Base-by-base conservation (phyloP, 2,113 vertebrate genomes). In the Ondatra zibethicus region DNA sequence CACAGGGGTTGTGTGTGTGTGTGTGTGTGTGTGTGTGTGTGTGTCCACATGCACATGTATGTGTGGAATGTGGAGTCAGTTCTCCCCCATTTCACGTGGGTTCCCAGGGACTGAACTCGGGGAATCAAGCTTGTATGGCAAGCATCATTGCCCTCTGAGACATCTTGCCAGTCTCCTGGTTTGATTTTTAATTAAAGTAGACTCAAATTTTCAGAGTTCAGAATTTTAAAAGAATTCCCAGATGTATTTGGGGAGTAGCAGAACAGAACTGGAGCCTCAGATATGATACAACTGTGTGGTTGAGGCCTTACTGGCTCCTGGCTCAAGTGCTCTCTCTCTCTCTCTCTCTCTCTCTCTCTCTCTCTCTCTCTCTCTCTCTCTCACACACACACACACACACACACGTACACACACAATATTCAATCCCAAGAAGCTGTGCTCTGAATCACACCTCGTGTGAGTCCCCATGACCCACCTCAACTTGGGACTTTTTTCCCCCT, bases 101-200 rank as follows among this genome's bases (percentile, higher is more conserved):
- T 36, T 66, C 29, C 84, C 39, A 31, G 61, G 29, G 84, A 66
- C 47, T 33, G 42, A 86, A 86, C 63, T 47, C 17, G 7, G 63
- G 42, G 47, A 9, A 6, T 47, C 63, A 47, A 16, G 42, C 42
- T 47, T 23, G 65, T 52, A 25, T 10, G 25, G 55, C 23, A 61
- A 82, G 55, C 55, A 61, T 23, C 23, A 29, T 27, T 61, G 45
- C 39, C 58, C 58, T 65, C 61, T 33, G 61, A 68, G 42, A 66
- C 63, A 66, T 47, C 10, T 86, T 47, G 29, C 29, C 84, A 86
- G 31, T 47, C 39, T n/a, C 63, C 29, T 50, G 52, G 77, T 80
- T 78, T 90, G 88, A 72, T 91, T 89, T 96, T 92, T 82, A 66
- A 81, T 94, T 92, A 93, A 89, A 95, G 68, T 68, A 33, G 31